Evolutionary conservation across 2,113 vertebrate species (phyloP), one percentile per base, ranked within the genome.

Genomic region (Oenanthe oenanthe): DNA sequence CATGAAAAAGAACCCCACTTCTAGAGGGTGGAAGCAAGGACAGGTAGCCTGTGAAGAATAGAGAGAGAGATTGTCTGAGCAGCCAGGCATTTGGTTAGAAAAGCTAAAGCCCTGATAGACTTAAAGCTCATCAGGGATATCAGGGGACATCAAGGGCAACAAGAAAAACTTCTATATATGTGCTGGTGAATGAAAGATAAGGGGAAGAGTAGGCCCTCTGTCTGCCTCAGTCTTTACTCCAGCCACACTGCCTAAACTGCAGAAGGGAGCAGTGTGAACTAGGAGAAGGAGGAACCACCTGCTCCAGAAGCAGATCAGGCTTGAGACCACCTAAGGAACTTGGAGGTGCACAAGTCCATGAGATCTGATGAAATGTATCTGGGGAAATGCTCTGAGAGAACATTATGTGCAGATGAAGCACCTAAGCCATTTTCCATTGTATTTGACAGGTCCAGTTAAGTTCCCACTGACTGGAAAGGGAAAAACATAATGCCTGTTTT

Each of bases 381-480:
- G 17, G 4, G 28, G 38, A 53, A 72, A 36, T 53, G 17, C 42
- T 72, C 34, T 34, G 17, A 79, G 29, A 25, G 34, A 48, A 21
- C 17, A 40, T 40, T 40, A 40, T 12, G 40, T 42, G 40, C 28
- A 48, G 65, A 71, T 48, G 24, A 63, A 34, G 24, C 1, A 1
- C 29, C 76, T 43, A n/a, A 66, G 45, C 12, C 15, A 29, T n/a
- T 74, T 60, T 38, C 38, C 6, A 5, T 29, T 0, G 0, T 38
- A 45, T 45, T 40, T 74, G 32, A 40, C 53, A 74, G 74, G 53
- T 25, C n/a, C 28, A 20, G 13, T n/a, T 43, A 74, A 53, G 40
- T 40, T 67, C 10, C 16, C n/a, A 45, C 45, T n/a, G 38, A 38
- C 4, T 51, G 38, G 20, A 45, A 67, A 38, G 17, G 9, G 28